A percentile compares a stretch with the other conserved stretches of the same genome.
Evolutionary conservation across 2,113 vertebrate species (phyloP).

Genomic region (Rynchops niger): DNA sequence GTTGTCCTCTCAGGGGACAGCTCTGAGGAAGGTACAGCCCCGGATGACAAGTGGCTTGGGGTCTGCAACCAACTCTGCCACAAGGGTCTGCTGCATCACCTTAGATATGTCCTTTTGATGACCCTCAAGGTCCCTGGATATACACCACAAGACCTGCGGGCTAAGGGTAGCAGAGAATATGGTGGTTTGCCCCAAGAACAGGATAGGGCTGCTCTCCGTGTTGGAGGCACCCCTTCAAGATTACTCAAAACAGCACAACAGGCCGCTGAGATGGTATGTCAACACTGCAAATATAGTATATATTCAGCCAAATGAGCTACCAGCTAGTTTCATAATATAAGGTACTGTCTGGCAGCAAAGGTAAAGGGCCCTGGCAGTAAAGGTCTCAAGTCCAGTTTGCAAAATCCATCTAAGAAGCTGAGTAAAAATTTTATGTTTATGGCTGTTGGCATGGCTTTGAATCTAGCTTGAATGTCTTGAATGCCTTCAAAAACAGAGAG

Average conservation of each 20-base stretch:
- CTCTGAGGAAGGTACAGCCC: not conserved
- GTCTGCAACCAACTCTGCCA: not conserved
- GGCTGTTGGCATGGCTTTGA: not conserved
- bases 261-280: not conserved
- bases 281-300: not conserved
- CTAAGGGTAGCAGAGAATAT: not conserved
- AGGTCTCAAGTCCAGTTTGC: not conserved
- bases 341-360: not conserved
- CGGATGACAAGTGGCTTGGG: not conserved
- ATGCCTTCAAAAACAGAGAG: not conserved
- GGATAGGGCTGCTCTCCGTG: not conserved
- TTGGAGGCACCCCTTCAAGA: not conserved
- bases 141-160: not conserved
- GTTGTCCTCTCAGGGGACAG: not conserved
- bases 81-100: not conserved
- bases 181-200: not conserved
- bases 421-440: not conserved
- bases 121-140: not conserved
- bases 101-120: not conserved
- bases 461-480: not conserved
- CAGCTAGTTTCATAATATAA: not conserved
- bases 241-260: not conserved
- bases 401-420: not conserved
- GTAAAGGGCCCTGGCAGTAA: not conserved
- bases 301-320: not conserved